Evolutionary conservation across 2,888 invertebrate species (phyloP).

Genomic region (Odontothrips loti): DNA sequence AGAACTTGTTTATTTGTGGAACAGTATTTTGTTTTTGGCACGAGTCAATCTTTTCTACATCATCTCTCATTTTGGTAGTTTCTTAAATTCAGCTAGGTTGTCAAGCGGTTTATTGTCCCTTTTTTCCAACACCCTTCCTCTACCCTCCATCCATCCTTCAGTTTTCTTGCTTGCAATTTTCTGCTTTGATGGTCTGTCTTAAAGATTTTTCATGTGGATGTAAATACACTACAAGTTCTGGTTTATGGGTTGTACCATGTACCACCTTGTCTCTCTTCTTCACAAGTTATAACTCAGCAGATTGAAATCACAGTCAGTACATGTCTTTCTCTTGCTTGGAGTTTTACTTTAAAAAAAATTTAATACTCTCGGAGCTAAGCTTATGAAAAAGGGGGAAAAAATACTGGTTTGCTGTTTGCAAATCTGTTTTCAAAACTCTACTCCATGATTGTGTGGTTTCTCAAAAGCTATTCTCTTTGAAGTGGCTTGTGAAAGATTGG

Average conservation of each 20-base stretch:
- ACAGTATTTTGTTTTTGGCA: neutral
- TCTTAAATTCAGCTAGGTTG: neutral
- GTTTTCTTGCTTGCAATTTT: conserved; percentile 18
- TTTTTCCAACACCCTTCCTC: neutral
- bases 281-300: too few relatives aligned
- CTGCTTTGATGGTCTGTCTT: conserved; percentile 24
- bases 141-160: neutral
- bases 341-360: neutral
- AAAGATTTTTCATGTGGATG: neutral
- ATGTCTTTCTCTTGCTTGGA: neutral
- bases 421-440: neutral
- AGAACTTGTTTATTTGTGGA: neutral
- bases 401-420: too few relatives aligned
- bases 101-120: neutral
- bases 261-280: neutral
- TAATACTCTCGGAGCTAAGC: neutral
- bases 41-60: neutral
- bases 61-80: neutral
- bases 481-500: too few relatives aligned
- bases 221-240: neutral
- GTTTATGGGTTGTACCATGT: neutral
- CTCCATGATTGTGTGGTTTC: neutral
- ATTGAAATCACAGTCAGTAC: too few relatives aligned
- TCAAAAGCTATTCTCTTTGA: too few relatives aligned
- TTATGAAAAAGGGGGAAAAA: neutral